A percentile compares a stretch with the other conserved stretches of the same genome.
Evolutionary conservation across 1,140 invertebrate genomes (phyloP).

Genomic region (Lucilia cuprina): DNA sequence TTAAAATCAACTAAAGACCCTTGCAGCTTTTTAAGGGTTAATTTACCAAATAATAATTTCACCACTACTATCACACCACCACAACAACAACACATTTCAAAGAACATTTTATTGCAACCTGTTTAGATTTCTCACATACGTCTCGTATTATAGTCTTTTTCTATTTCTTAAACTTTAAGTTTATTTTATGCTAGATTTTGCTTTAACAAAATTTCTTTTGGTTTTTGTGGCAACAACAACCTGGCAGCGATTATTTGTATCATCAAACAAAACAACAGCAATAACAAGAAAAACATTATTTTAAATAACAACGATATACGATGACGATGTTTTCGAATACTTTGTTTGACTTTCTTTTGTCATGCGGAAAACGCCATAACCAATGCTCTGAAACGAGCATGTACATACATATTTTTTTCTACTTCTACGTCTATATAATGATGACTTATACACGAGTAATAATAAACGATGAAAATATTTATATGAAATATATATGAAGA

Average conservation of each 20-base stretch:
- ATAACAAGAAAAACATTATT: not conserved
- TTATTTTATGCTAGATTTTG: not conserved
- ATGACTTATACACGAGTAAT: not conserved
- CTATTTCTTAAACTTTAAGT: not conserved
- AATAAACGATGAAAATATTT: not conserved
- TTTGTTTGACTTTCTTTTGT: slow-evolving; percentile 11
- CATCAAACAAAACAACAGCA: not conserved
- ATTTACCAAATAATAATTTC: not conserved
- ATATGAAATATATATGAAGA: not conserved
- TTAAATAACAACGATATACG: not conserved
- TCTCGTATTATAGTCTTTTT: not conserved
- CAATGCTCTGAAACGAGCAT: not conserved
- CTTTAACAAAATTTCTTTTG: not conserved
- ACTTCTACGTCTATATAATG: not conserved
- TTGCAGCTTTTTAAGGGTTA: not conserved
- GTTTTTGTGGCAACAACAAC: not conserved
- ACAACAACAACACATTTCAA: not conserved
- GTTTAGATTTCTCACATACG: slow-evolving; percentile 14
- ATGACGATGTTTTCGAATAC: not conserved
- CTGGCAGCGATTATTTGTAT: slow-evolving; percentile 8
- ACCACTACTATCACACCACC: not conserved
- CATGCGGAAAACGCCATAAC: not conserved
- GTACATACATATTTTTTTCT: no score
- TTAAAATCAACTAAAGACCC: no score
- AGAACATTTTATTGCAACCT: slow-evolving; percentile 10